Percentiles rank a stretch among this genome's conserved stretches.
Evolutionary conservation across 2,113 vertebrate species (phyloP).

Genomic region (Lepisosteus osseus): DNA sequence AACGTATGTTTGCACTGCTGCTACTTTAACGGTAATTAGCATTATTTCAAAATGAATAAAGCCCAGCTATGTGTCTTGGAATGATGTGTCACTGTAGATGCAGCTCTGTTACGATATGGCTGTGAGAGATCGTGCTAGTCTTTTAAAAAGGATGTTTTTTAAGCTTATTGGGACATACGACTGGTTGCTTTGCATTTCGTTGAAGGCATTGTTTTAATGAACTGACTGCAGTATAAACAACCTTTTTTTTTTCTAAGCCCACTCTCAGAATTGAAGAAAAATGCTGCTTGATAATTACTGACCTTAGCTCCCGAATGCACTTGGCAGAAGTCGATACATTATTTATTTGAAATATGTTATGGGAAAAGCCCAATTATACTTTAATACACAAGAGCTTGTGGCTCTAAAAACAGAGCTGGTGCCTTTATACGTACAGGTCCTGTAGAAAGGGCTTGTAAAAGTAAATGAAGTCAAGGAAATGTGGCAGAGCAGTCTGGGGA

Average conservation of each 20-base stretch:
- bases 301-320: conserved; percentile 13
- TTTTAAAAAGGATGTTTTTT: neutral
- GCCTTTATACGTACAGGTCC: no score
- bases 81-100: neutral
- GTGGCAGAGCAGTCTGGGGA: neutral
- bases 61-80: no score
- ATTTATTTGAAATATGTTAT: conserved; percentile 28
- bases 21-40: no score
- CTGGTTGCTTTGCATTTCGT: neutral
- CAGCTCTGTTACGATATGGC: neutral
- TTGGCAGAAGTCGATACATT: conserved; percentile 26
- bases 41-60: no score
- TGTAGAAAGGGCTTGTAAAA: conserved; percentile 26
- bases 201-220: conserved; percentile 3
- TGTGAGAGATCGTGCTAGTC: neutral
- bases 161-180: neutral
- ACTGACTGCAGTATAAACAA: neutral
- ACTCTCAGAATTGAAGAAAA: conserved; percentile 24
- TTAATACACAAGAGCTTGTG: conserved; percentile 5
- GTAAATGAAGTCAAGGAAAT: conserved; percentile 15
- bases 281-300: conserved; percentile 33
- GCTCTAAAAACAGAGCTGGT: neutral
- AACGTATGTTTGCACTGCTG: no score
- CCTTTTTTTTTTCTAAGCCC: conserved; percentile 1
- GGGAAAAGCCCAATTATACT: conserved; percentile 29